Evolutionary conservation across 2,888 invertebrate species (phyloP).

Genomic region (Ochropacha duplaris): DNA sequence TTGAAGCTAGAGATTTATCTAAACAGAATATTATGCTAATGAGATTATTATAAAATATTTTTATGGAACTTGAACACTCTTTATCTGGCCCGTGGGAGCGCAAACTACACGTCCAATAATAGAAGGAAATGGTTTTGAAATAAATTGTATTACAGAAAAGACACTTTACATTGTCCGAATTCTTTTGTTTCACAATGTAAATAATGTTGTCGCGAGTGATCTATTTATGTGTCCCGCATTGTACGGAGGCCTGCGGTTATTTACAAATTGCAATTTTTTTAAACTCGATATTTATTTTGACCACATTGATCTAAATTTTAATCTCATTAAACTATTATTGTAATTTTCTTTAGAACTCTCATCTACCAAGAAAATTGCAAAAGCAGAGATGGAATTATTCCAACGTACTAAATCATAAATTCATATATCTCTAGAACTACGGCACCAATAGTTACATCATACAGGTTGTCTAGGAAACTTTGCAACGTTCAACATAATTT

Average conservation of each 20-base stretch:
- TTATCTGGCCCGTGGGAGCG: background rate
- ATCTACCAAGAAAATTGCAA: too few relatives aligned
- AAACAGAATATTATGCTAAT: background rate
- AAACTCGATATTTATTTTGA: too few relatives aligned
- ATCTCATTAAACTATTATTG: too few relatives aligned
- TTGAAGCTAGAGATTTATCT: background rate
- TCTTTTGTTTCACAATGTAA: slow-evolving; percentile 18
- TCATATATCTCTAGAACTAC: too few relatives aligned
- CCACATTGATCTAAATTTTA: too few relatives aligned
- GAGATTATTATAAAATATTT: background rate
- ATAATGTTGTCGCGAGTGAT: slow-evolving; percentile 14
- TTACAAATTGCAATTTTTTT: too few relatives aligned
- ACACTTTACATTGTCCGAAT: background rate
- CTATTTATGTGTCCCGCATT: slow-evolving; percentile 17
- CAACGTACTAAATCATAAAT: too few relatives aligned
- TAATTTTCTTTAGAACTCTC: too few relatives aligned
- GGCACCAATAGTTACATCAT: too few relatives aligned
- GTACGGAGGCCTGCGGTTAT: slow-evolving; percentile 5
- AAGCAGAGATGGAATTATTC: too few relatives aligned
- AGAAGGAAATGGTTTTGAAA: slow-evolving; percentile 14
- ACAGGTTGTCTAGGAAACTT: too few relatives aligned
- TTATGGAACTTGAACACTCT: background rate
- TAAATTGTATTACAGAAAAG: slow-evolving; percentile 7
- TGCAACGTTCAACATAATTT: too few relatives aligned
- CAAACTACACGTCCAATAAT: slow-evolving; percentile 14